Evolutionary conservation across 2,113 vertebrate species (phyloP).

Genomic region (Aldabrachelys gigantea): DNA sequence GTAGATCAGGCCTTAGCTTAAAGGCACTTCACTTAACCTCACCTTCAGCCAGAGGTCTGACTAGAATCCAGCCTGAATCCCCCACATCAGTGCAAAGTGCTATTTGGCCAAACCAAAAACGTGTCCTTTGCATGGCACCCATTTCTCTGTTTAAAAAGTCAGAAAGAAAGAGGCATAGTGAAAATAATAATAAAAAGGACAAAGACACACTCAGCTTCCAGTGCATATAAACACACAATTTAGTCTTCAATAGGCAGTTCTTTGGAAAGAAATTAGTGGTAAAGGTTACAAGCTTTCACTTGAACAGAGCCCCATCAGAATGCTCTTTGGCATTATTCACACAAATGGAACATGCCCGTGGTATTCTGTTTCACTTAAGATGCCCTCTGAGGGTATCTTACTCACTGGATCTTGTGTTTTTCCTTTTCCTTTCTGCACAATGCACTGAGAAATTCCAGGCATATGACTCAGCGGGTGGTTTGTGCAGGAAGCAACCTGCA

Average conservation of each 20-base stretch:
- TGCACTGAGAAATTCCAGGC: slow-evolving; percentile 44
- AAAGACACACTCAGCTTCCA: slow-evolving; percentile 46
- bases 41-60: not conserved
- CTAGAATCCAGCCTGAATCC: not conserved
- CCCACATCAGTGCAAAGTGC: not conserved
- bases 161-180: slow-evolving; percentile 16
- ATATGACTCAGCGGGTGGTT: slow-evolving; percentile 11
- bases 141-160: slow-evolving; percentile 8
- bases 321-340: slow-evolving; percentile 48
- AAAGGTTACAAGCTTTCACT: slow-evolving; percentile 62
- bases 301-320: slow-evolving; percentile 3
- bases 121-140: not conserved
- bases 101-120: not conserved
- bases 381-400: slow-evolving; percentile 50
- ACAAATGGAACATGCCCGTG: slow-evolving; percentile 41
- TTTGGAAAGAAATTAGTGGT: slow-evolving; percentile 69
- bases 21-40: not conserved
- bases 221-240: slow-evolving; percentile 61
- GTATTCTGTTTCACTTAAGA: slow-evolving; percentile 62
- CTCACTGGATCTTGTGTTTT: slow-evolving; percentile 58
- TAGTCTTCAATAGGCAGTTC: slow-evolving; percentile 60
- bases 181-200: slow-evolving; percentile 24
- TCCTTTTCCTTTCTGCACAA: not conserved
- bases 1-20: not conserved
- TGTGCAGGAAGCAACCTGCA: not conserved